phyloP scores from a whole-genome alignment of 2,797 vertebrate genomes.

The Labeo calbasu region DNA sequence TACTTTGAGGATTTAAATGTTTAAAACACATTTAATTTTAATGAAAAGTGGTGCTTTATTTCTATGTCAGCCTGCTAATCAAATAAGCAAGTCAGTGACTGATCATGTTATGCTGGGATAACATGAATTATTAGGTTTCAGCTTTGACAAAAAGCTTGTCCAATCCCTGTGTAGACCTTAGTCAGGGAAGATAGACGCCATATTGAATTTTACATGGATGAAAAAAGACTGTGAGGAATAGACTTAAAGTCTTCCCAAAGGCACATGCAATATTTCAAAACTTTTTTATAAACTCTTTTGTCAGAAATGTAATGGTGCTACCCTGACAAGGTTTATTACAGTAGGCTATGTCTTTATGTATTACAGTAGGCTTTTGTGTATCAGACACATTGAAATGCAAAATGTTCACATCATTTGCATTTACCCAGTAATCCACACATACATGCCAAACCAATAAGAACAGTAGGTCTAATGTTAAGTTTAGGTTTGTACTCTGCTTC shows the following conservation, averaged over 20 bases:
- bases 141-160: background rate
- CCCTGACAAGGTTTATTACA: background rate
- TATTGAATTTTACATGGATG: no score
- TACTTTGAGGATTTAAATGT: background rate
- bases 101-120: background rate
- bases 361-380: background rate
- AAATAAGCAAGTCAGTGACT: background rate
- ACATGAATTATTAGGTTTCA: background rate
- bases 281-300: no score
- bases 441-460: background rate
- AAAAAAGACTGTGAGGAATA: no score
- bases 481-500: background rate
- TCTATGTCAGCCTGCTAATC: background rate
- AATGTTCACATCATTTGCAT: background rate
- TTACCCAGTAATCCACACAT: background rate
- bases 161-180: no score
- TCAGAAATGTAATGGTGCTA: background rate
- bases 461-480: background rate
- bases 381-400: background rate
- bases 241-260: no score
- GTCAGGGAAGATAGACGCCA: no score
- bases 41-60: background rate
- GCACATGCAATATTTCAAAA: no score
- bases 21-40: background rate
- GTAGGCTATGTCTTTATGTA: background rate